These are phyloP conservation scores for Chaetops frenatus DNA, from an alignment of 2,113 vertebrate species.

Conservation along the genomic window DNA sequence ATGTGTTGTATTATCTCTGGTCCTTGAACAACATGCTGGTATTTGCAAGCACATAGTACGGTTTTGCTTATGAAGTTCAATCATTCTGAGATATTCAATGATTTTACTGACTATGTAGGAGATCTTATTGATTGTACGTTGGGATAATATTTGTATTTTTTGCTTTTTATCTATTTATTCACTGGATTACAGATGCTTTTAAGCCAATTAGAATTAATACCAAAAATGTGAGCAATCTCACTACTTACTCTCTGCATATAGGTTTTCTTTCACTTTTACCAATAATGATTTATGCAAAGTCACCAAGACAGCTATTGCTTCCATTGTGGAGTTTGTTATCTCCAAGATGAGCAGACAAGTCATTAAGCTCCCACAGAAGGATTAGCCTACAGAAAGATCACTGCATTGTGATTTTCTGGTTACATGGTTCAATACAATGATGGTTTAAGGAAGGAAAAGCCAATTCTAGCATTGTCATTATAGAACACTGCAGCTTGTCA, in stretches of 20 bases:
- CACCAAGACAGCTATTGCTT: conserved; percentile 66
- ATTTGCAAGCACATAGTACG: background rate
- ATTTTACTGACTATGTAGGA: background rate
- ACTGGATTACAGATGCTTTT: conserved; percentile 7
- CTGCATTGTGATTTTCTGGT: conserved; percentile 74
- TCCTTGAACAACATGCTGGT: background rate
- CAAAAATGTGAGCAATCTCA: conserved; percentile 26
- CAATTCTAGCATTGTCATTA: conserved; percentile 67
- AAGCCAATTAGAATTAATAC: conserved; percentile 46
- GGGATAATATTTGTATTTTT: conserved; percentile 45
- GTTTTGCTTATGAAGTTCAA: background rate
- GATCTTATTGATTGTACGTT: conserved; percentile 37
- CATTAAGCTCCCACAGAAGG: conserved; percentile 69
- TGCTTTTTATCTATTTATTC: conserved; percentile 33
- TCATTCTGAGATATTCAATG: conserved; percentile 28
- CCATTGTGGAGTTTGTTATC: conserved; percentile 72
- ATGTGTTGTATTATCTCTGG: background rate
- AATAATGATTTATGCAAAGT: conserved; percentile 77
- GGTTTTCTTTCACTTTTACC: conserved; percentile 69
- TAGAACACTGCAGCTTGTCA: conserved; percentile 26
- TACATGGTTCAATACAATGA: conserved; percentile 72
- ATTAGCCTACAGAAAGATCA: conserved; percentile 70
- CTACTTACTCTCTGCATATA: conserved; percentile 44
- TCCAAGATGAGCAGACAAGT: conserved; percentile 70
- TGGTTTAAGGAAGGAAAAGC: conserved; percentile 70